Base-by-base conservation (phyloP, 2,888 invertebrate genomes). In the Stenodera caucasica region DNA sequence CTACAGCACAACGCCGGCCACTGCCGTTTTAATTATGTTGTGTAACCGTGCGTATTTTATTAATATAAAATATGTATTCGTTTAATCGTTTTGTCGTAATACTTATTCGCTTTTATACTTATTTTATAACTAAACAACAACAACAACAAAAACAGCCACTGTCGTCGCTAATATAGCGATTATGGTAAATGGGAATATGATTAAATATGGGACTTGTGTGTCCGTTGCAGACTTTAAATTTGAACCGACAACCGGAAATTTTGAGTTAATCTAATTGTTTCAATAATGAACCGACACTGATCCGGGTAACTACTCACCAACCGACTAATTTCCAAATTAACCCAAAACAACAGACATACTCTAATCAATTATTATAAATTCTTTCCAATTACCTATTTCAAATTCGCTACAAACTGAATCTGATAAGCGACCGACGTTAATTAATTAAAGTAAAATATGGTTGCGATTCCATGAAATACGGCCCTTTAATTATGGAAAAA, bases 1-100 rank as follows among this genome's bases (percentile, higher is more conserved):
- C 80, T 78, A 74, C 72, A 73, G 72, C 78, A 79, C 75, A 70
- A 70, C 69, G 70, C 71, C 65, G 73, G 74, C 73, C 72, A 71
- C 72, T 72, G 72, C 70, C 70, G 73, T 77, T 79, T 79, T 78
- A 79, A 79, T 79, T 79, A 79, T 76, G 76, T 75, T 77, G 79
- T 77, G 77, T 77, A 79, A 75, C 78, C 74, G 78, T 75, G 78
- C 79, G 78, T 77, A 77, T 76, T 78, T 76, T 77, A 78, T 79
- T 78, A 77, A 77, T 78, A 77, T 76, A 75, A n/a, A 79, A 78
- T 76, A 73, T 73, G 71, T 72, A 73, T 72, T 69, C 61, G 55
- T 45, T 55, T 35, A 53, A 15, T 12, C 53, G 54, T n/a, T 18
- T 9, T 35, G 8, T 53, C 18, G 15, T 33, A 15, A 9, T 35